Conservation (phyloP, 1,140 invertebrate genomes). For the Trichogramma pretiosum region DNA sequence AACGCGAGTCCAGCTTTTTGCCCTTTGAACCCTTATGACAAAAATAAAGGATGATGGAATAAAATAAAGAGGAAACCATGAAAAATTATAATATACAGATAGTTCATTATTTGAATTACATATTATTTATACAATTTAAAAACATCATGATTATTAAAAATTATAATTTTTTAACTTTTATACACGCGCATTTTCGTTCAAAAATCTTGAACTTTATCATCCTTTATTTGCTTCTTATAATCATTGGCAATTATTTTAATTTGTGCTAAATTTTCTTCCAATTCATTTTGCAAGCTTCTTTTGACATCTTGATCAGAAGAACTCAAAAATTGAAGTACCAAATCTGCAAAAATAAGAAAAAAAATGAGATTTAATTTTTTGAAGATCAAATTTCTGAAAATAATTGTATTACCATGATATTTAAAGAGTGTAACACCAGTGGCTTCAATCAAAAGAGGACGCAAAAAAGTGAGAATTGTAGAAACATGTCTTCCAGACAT, state of each 20-base stretch:
- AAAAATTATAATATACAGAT: slow-evolving; percentile 6
- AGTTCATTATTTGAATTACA: too few species aligned
- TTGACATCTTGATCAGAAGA: slow-evolving; percentile 39
- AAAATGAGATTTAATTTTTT: slow-evolving; percentile 4
- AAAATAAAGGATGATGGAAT: neutral
- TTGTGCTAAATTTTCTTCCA: slow-evolving; percentile 38
- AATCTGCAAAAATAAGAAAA: slow-evolving; percentile 37
- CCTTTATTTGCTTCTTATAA: slow-evolving; percentile 42
- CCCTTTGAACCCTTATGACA: neutral
- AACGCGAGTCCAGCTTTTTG: too few species aligned
- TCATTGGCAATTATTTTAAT: slow-evolving; percentile 50
- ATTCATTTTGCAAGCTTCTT: slow-evolving; percentile 33
- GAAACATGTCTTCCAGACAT: slow-evolving; percentile 87
- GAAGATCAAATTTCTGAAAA: neutral
- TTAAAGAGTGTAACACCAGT: slow-evolving; percentile 53
- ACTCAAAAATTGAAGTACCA: slow-evolving; percentile 55
- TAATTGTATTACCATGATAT: slow-evolving; percentile 63
- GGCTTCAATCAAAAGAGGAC: slow-evolving; percentile 56
- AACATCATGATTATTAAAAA: neutral
- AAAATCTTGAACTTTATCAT: slow-evolving; percentile 23
- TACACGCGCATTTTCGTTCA: slow-evolving; percentile 14
- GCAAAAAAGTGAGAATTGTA: slow-evolving; percentile 64
- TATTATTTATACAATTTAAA: too few species aligned
- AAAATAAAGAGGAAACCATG: too few species aligned
- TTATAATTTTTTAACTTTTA: slow-evolving; percentile 7